These are phyloP conservation scores for Chelonus insularis DNA, from an alignment of 1,140 invertebrate species.

Conservation along the genomic window DNA sequence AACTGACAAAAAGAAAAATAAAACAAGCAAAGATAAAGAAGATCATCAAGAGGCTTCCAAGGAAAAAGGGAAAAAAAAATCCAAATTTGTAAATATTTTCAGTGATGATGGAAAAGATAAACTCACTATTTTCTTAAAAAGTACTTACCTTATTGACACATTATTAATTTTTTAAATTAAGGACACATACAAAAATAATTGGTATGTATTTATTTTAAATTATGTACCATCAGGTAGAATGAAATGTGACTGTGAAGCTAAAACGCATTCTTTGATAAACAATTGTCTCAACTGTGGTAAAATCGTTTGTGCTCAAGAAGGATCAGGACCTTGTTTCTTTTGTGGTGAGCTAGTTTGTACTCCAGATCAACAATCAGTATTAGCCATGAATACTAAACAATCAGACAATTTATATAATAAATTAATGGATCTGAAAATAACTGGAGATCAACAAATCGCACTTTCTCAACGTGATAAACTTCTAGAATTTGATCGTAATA, in stretches of 20 bases:
- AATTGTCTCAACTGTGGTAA: constrained; percentile 94
- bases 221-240: constrained; percentile 69
- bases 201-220: constrained; percentile 20
- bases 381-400: constrained; percentile 70
- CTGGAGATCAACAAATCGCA: constrained; percentile 68
- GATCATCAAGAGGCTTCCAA: constrained; percentile 40
- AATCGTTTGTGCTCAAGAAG: constrained; percentile 95
- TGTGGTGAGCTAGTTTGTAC: constrained; percentile 85
- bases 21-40: constrained; percentile 41
- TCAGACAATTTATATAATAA: constrained; percentile 70
- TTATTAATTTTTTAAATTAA: constrained; percentile 23
- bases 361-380: constrained; percentile 70
- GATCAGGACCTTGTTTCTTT: constrained; percentile 92
- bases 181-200: too few relatives aligned
- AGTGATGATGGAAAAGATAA: constrained; percentile 71
- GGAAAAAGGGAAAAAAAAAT: constrained; percentile 68
- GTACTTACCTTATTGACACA: constrained; percentile 45
- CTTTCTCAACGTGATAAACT: constrained; percentile 80
- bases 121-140: constrained; percentile 69
- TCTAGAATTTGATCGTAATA: constrained; percentile 84
- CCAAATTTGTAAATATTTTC: constrained; percentile 77
- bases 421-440: constrained; percentile 67
- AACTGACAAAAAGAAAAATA: constrained; percentile 47
- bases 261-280: constrained; percentile 86
- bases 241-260: constrained; percentile 89